phyloP scores from a whole-genome alignment of 2,113 vertebrate species.

The Pica pica region DNA sequence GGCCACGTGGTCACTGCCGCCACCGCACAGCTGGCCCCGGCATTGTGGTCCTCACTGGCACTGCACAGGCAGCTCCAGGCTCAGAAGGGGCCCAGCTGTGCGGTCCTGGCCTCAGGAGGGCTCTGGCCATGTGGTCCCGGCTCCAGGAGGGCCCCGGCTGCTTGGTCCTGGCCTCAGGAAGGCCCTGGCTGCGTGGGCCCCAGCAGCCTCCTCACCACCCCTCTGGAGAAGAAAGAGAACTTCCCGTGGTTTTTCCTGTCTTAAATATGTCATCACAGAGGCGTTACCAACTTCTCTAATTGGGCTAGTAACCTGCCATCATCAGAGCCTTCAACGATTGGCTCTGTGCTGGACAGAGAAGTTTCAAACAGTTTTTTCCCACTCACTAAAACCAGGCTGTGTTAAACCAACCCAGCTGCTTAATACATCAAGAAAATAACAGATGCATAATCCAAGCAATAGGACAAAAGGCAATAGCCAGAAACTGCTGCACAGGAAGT shows the following conservation, averaged over 20 bases:
- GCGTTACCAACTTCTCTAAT: neutral
- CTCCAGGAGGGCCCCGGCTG: too few species aligned
- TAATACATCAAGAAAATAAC: neutral
- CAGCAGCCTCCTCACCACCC: too few species aligned
- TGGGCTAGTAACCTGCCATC: neutral
- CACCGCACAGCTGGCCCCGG: rapidly evolving
- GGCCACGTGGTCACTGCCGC: neutral
- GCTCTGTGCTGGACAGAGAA: neutral
- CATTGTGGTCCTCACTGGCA: neutral
- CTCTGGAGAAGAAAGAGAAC: neutral
- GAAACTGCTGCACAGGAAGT: neutral
- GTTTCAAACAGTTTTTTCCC: neutral
- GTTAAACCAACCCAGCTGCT: neutral
- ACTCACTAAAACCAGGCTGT: neutral
- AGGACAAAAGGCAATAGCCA: neutral
- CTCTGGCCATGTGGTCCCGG: too few species aligned
- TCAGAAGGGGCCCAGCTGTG: too few species aligned
- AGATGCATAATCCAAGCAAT: neutral
- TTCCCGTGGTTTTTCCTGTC: rapidly evolving
- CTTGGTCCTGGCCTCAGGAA: too few species aligned
- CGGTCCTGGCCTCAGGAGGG: neutral
- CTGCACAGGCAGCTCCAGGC: neutral
- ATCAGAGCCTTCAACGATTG: neutral
- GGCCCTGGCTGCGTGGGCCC: too few species aligned
- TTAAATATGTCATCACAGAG: neutral